Conservation (phyloP, 2,113 vertebrate species). For the Nibea coibor region DNA sequence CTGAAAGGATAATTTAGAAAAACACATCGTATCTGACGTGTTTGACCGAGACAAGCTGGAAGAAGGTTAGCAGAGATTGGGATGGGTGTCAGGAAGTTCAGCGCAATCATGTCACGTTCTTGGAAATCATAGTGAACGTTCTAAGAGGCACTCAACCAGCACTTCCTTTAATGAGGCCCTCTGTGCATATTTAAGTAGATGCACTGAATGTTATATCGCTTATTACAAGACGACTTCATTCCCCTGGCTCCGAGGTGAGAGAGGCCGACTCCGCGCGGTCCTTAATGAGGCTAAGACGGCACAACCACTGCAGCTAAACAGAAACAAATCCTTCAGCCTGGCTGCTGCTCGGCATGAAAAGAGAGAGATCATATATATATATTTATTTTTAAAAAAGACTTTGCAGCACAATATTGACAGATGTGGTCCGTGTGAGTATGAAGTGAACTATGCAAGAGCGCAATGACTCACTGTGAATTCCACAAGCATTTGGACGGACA, state of each 20-base stretch:
- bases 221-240: not conserved
- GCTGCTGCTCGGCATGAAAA: not conserved
- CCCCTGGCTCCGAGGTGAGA: constrained; percentile 15
- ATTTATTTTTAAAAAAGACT: not conserved
- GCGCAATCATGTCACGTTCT: not conserved
- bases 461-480: constrained; percentile 14
- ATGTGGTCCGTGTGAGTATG: not conserved
- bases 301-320: not conserved
- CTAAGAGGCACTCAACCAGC: not conserved
- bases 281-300: constrained; percentile 1
- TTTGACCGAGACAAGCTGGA: not conserved
- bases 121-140: not conserved
- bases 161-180: constrained; percentile 18
- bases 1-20: not conserved
- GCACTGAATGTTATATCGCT: not conserved
- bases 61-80: not conserved
- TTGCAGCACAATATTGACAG: not conserved
- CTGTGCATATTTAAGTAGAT: constrained; percentile 20
- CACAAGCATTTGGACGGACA: not conserved
- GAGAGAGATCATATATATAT: too few species aligned
- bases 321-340: not conserved
- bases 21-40: not conserved
- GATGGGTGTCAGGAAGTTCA: not conserved
- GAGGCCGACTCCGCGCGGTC: not conserved
- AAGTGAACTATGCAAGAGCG: not conserved